A percentile compares a stretch with the other conserved stretches of the same genome.
These are phyloP conservation scores for Drosophila serrata DNA, from an alignment of 1,140 invertebrate species.

Conservation along the genomic window DNA sequence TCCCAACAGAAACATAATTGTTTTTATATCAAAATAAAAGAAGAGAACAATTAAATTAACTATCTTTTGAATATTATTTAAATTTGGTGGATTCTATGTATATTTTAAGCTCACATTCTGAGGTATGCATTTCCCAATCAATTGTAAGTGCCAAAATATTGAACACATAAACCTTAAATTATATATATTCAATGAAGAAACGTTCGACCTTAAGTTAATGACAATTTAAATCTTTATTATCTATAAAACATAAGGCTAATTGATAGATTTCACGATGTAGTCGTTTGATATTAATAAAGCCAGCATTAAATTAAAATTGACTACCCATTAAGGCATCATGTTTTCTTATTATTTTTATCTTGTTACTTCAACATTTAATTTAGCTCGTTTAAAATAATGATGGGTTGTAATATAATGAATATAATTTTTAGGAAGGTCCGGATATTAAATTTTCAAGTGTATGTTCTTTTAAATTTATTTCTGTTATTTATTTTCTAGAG, in stretches of 20 bases:
- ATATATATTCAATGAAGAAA: neutral
- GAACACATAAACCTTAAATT: no score
- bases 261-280: neutral
- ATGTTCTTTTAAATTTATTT: neutral
- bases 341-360: conserved; percentile 21
- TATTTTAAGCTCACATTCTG: no score
- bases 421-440: conserved; percentile 23
- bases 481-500: neutral
- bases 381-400: conserved; percentile 26
- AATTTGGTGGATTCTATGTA: no score
- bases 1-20: neutral
- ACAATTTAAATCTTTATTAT: neutral
- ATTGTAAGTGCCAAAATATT: neutral
- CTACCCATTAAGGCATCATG: conserved; percentile 13
- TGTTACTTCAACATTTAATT: conserved; percentile 18
- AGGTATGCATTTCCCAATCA: no score
- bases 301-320: conserved; percentile 1
- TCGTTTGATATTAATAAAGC: conserved; percentile 10
- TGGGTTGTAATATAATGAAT: conserved; percentile 19
- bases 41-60: no score
- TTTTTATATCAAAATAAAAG: neutral
- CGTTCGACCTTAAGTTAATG: neutral
- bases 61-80: no score
- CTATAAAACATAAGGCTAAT: neutral
- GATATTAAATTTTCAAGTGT: neutral